Base-by-base conservation (phyloP, 2,797 vertebrate species). In the Sebastiscus tertius region DNA sequence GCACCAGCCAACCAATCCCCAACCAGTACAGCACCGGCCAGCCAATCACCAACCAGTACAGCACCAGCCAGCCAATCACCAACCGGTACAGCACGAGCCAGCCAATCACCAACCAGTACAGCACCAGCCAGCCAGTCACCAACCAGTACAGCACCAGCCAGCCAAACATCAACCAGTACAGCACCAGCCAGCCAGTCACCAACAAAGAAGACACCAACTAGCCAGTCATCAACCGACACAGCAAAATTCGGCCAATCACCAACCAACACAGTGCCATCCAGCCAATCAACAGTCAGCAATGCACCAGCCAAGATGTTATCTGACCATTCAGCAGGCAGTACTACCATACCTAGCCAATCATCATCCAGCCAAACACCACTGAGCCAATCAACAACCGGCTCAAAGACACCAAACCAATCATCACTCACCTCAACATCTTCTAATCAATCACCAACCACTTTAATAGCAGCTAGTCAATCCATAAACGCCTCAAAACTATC, bases 341-440 rank as follows among this genome's bases (percentile, higher is more conserved):
- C 36, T 16, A 26, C 72, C 52, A 71, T 77, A 72, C 33, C 76
- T 6, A 80, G 26, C 67, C 78, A 77, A 63, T 72, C 66, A 12
- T 34, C 66, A 72, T 49, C n/a, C 10, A 80, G 59, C 49, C 61
- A 65, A 58, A 68, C 52, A 14, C 18, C 60, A 59, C 2, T 3
- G 2, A 88, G 29, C 67, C 84, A 85, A 39, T 78, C 82, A 70
- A 2, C 29, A 54, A 24, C 36, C 3, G 36, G 22, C 31, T 54
- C 68, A 54, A 63, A 76, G 6, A n/a, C 66, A 66, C 34, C 60
- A 39, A 34, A 24, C 27, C 79, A 79, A 31, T 73, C 85, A 33
- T 20, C 56, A 12, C 22, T 60, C 29, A 73, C 33, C 8, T 72
- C 81, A 31, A 3, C 77, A 52, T 66, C 46, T 56, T 67, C 65